Percentiles rank a stretch among this genome's conserved stretches.
These are phyloP conservation scores for Intellagama lesueurii DNA, from an alignment of 2,797 vertebrate species.

Conservation along the genomic window DNA sequence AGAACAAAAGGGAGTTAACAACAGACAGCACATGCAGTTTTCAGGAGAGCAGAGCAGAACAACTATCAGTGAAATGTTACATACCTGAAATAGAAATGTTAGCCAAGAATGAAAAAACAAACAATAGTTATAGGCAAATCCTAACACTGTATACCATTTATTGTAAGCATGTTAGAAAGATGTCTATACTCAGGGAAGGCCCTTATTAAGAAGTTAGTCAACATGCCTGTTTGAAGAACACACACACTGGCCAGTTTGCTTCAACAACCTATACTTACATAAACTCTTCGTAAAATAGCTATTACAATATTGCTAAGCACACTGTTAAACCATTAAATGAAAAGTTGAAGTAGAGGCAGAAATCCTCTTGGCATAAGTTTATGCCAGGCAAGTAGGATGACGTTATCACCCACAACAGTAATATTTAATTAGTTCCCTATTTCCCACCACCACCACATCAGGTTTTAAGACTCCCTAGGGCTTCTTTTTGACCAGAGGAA, in stretches of 20 bases:
- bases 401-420: no score
- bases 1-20: constrained; percentile 62
- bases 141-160: constrained; percentile 49
- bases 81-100: constrained; percentile 85
- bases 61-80: constrained; percentile 81
- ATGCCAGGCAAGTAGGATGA: no score
- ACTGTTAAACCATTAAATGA: not conserved
- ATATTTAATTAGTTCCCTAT: no score
- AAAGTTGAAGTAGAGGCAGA: not conserved
- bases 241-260: not conserved
- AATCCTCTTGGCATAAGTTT: no score
- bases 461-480: no score
- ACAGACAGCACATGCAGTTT: constrained; percentile 78
- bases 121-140: constrained; percentile 71
- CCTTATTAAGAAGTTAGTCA: not conserved
- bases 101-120: constrained; percentile 80
- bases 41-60: constrained; percentile 66
- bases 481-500: no score
- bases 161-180: not conserved
- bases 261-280: not conserved
- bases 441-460: no score
- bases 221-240: not conserved
- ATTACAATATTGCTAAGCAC: not conserved
- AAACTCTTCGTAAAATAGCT: constrained; percentile 3
- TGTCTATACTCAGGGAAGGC: not conserved